Conservation (phyloP, 2,888 invertebrate genomes). For the Drosophila picticornis region DNA sequence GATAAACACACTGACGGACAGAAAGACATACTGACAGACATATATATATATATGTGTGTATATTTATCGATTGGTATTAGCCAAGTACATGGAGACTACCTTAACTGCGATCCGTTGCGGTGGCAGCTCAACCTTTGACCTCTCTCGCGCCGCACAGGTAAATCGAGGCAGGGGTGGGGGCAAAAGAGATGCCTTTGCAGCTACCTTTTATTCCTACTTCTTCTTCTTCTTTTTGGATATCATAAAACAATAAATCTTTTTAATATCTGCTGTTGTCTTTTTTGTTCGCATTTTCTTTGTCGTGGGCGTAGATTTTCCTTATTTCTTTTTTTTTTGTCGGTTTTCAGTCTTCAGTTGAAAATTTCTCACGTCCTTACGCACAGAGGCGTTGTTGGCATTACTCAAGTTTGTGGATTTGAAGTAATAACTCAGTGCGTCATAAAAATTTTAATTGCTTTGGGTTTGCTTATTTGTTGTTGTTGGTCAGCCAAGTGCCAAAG, state of each 20-base stretch:
- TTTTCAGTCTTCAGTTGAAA: constrained; percentile 39
- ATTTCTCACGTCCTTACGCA: constrained; percentile 71
- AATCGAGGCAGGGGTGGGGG: background rate
- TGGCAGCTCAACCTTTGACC: constrained; percentile 41
- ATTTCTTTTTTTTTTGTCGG: background rate
- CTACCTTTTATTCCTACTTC: constrained; percentile 31
- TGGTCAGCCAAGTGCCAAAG: constrained; percentile 75
- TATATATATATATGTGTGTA: background rate
- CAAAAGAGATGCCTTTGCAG: constrained; percentile 1
- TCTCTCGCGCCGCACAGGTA: constrained; percentile 33
- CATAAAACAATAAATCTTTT: constrained; percentile 78
- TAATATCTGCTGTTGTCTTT: constrained; percentile 62
- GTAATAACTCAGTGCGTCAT: constrained; percentile 82
- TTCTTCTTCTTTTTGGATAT: constrained; percentile 41
- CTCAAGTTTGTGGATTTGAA: constrained; percentile 81
- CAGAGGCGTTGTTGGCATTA: constrained; percentile 67
- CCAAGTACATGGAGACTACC: constrained; percentile 6
- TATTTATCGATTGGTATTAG: constrained; percentile 24
- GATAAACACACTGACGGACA: background rate
- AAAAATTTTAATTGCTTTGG: constrained; percentile 82
- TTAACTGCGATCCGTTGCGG: constrained; percentile 30
- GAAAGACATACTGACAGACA: background rate
- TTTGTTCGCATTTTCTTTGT: constrained; percentile 14
- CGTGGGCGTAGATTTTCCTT: constrained; percentile 73
- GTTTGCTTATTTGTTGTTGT: constrained; percentile 39